Base-by-base conservation (phyloP, 2,797 vertebrate species). In the Betta splendens region DNA sequence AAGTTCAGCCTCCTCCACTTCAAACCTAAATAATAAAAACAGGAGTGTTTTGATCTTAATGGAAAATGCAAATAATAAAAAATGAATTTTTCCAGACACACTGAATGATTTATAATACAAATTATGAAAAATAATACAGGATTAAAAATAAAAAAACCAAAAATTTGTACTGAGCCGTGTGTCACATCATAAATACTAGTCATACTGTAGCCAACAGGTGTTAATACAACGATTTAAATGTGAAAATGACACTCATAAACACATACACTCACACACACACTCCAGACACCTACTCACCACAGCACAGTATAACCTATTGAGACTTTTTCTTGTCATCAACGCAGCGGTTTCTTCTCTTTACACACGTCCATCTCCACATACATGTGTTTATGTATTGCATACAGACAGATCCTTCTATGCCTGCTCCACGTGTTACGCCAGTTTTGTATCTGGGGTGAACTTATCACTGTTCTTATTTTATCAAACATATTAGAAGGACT, bases 261-360 rank as follows among this genome's bases (percentile, higher is more conserved):
- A 31, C 25, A 70, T 50, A 64, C 45, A n/a, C 20, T 59, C 60
- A 35, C 26, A 53, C 38, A 49, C 53, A 28, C 13, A 28, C 16
- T 46, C 21, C 7, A 35, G 58, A 43, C 25, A 9, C 32, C n/a
- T 32, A 5, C 36, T 65, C 55, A 52, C 35, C 62, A 5, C 15
- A 43, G 16, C 47, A 54, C 20, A 25, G 31, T 17, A 29, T 35
- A 6, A 47, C 7, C 22, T 20, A 37, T 35, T 45, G 37, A 5
- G 12, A 36, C 32, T 25, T 38, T 15, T 60, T 46, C 9, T 21
- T n/a, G 2, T 22, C 23, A 5, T 51, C 9, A 2, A 8, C 21
- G 39, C 38, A 49, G 16, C 50, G 9, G 7, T 33, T 21, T 42
- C 15, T 48, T 53, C 16, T 26, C 33, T 60, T 48, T 11, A 33